These are phyloP conservation scores for Phycodurus eques DNA, from an alignment of 2,113 vertebrate species.

Conservation along the genomic window DNA sequence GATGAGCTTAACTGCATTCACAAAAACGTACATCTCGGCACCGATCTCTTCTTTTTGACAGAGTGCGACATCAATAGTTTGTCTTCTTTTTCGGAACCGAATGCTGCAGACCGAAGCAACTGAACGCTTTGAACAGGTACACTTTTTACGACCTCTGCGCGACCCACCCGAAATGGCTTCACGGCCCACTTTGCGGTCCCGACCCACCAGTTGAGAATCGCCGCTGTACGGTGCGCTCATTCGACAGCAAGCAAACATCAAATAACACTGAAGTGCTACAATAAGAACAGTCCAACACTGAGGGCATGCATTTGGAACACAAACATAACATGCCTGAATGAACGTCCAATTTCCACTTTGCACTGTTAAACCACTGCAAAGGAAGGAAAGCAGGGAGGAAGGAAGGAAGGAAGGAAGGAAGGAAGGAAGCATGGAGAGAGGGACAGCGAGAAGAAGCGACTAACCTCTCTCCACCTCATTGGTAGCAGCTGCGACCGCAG, in stretches of 20 bases:
- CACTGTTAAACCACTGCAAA: constrained; percentile 28
- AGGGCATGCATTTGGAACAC: constrained; percentile 40
- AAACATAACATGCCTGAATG: constrained; percentile 11
- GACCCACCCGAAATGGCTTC: too few relatives aligned
- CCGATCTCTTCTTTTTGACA: too few relatives aligned
- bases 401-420: constrained; percentile 37
- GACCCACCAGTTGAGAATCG: too few relatives aligned
- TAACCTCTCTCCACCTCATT: constrained; percentile 99
- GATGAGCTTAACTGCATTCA: too few relatives aligned
- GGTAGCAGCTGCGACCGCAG: constrained; percentile 92
- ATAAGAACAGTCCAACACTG: constrained; percentile 16
- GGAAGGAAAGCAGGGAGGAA: constrained; percentile 16
- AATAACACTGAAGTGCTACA: constrained; percentile 3
- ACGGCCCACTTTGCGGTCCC: too few relatives aligned
- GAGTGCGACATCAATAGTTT: too few relatives aligned
- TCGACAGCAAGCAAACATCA: constrained; percentile 22
- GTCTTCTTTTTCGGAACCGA: too few relatives aligned
- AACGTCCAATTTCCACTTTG: constrained; percentile 10
- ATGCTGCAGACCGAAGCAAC: too few relatives aligned
- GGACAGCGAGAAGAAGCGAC: constrained; percentile 74
- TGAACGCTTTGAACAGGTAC: too few relatives aligned
- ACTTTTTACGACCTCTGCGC: too few relatives aligned
- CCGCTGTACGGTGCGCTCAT: constrained; percentile 3
- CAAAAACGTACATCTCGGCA: too few relatives aligned
- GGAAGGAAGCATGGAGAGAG: constrained; percentile 27